Evolutionary conservation across 2,797 vertebrate genomes (phyloP), one percentile per base, ranked within the genome.

Genomic region (Aplochiton taeniatus): DNA sequence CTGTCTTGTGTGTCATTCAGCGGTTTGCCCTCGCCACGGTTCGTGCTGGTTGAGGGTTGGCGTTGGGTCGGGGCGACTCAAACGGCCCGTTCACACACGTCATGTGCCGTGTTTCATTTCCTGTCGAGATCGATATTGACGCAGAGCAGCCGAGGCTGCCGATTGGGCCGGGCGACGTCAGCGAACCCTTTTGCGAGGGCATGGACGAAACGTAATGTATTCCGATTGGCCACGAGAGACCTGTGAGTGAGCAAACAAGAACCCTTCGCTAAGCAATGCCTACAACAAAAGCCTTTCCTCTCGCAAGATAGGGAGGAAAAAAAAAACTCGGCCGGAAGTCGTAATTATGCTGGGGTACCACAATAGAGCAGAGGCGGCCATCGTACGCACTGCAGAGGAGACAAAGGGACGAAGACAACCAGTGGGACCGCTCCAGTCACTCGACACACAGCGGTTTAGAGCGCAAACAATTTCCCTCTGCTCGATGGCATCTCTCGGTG

Each of bases 341-440:
- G 31, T 6, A 2, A 6, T 31, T 31, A 6, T 31, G 31, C 31
- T n/a, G n/a, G n/a, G n/a, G n/a, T n/a, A n/a, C n/a, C n/a, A n/a
- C n/a, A n/a, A n/a, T n/a, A n/a, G n/a, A 6, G 31, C 31, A 2
- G 31, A 31, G 31, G 6, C 31, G 6, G 31, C 31, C 31, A 31
- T 31, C 31, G 31, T 31, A 31, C 31, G 31, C 6, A 31, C 31
- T 31, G 80, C 66, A 18, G 41, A 77, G 50, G 72, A 81, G 79
- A 77, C 69, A 74, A 81, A 58, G 81, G 6, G 8, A 68, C 78
- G 67, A 77, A 79, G 70, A 69, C 68, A 53, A 73, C 70, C 64
- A 59, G 64, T 76, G 68, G 51, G 56, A 62, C 75, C 65, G n/a
- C 70, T 70, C 73, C 62, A 78, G 57, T 77, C 63, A 70, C 77